Evolutionary conservation across 2,797 vertebrate species (phyloP), one percentile per base, ranked within the genome.

Genomic region (Mormyrus proboscirostris): DNA sequence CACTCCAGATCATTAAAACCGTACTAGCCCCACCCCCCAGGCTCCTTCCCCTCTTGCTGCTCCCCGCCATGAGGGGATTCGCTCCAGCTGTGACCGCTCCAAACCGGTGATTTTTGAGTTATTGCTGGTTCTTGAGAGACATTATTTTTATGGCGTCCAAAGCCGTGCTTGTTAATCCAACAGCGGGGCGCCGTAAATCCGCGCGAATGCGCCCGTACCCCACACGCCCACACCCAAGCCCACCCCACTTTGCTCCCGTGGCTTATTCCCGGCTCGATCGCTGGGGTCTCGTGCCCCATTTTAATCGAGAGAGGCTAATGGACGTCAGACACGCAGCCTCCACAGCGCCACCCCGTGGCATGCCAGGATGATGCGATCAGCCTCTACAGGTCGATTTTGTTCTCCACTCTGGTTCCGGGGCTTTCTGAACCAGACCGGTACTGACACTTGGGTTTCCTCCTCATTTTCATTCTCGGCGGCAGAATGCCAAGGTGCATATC

Each of bases 401-500:
- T 9, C 41, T 19, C 76, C 16, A 9, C 41, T 82, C 76, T 22
- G 6, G 38, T 9, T n/a, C 16, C 2, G 14, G 33, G 73, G 10
- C 69, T 76, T 19, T 14, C 69, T 51, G 22, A 8, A 14, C 6
- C 44, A 25, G 33, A 16, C 86, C 7, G 55, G 29, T n/a, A 12
- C 12, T 47, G 57, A 25, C 33, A n/a, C 29, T 87, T 59, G 53
- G 85, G 12, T 33, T 33, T 41, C 4, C 29, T 57, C n/a, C 49
- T 22, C 16, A 0, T 57, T 59, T 4, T 57, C 8, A 0, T 44
- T 57, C 51, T 16, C 12, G 76, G 0, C 3, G 51, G 88, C 94
- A 99, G 98, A 98, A 98, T 88, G 95, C 98, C 82, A 98, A 97
- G 93, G 98, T 98, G 89, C 99, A 99, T 92, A 99, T 99, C 95